phyloP scores from a whole-genome alignment of 2,888 invertebrate species.

The Macrophya annulata region DNA sequence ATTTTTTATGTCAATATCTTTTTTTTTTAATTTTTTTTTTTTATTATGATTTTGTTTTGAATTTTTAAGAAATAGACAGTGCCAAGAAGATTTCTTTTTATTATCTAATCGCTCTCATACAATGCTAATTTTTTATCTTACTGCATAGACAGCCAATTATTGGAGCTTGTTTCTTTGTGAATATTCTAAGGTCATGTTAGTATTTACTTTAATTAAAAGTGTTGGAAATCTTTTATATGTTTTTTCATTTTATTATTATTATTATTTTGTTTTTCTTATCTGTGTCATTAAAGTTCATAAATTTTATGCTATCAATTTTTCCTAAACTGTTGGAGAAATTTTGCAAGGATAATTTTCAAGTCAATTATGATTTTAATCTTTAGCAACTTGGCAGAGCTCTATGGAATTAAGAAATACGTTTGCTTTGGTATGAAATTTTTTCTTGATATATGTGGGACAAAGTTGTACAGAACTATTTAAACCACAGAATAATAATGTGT shows the following conservation, averaged over 20 bases:
- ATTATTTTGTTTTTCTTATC: background rate
- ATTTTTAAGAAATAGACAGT: conserved; percentile 43
- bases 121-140: conserved; percentile 56
- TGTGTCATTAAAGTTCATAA: conserved; percentile 56
- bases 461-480: conserved; percentile 49
- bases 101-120: conserved; percentile 61
- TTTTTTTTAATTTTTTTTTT: background rate
- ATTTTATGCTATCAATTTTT: conserved; percentile 7
- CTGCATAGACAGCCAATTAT: conserved; percentile 49
- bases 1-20: background rate
- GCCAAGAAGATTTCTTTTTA: conserved; percentile 48
- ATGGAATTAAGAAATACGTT: background rate
- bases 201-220: conserved; percentile 38
- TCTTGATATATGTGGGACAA: conserved; percentile 25
- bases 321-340: background rate
- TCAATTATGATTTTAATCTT: background rate
- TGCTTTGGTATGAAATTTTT: conserved; percentile 45
- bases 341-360: background rate
- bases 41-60: background rate
- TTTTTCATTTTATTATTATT: conserved; percentile 7
- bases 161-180: conserved; percentile 52
- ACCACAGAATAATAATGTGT: conserved; percentile 26
- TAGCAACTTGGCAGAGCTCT: background rate
- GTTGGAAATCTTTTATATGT: conserved; percentile 38
- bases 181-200: conserved; percentile 20